Conservation (phyloP, 2,888 invertebrate species). For the Magallana nippona region DNA sequence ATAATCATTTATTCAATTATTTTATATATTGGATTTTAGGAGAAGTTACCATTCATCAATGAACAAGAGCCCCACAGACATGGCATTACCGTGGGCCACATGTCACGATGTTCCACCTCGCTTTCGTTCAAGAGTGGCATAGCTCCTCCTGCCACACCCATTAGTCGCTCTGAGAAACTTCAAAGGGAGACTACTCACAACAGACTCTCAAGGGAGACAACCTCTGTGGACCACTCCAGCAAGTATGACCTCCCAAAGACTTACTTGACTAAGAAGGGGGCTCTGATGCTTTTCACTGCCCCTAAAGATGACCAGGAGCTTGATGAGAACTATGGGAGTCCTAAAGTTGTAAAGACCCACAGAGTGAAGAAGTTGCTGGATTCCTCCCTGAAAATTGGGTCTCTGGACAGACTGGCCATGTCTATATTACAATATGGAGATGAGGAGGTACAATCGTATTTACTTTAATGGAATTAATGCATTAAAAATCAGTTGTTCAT, state of each 20-base stretch:
- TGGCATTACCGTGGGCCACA: constrained; percentile 71
- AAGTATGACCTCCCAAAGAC: constrained; percentile 72
- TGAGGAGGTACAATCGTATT: constrained; percentile 58
- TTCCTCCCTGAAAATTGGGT: constrained; percentile 70
- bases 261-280: constrained; percentile 74
- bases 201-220: constrained; percentile 34
- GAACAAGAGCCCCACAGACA: constrained; percentile 64
- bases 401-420: constrained; percentile 68
- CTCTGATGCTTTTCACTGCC: constrained; percentile 72
- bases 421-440: constrained; percentile 75
- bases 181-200: constrained; percentile 19
- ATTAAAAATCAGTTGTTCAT: background rate
- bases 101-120: constrained; percentile 56
- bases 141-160: constrained; percentile 9
- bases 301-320: constrained; percentile 59
- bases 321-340: constrained; percentile 41
- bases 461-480: background rate
- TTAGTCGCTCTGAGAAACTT: constrained; percentile 5
- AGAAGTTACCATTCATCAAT: constrained; percentile 44
- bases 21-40: background rate
- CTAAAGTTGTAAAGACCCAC: constrained; percentile 23
- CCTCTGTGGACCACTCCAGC: constrained; percentile 25
- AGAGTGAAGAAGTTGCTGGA: constrained; percentile 66
- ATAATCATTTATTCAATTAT: no score
- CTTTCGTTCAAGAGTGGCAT: constrained; percentile 34